Base-by-base conservation (phyloP, 1,140 invertebrate species). In the Megalopta genalis region DNA sequence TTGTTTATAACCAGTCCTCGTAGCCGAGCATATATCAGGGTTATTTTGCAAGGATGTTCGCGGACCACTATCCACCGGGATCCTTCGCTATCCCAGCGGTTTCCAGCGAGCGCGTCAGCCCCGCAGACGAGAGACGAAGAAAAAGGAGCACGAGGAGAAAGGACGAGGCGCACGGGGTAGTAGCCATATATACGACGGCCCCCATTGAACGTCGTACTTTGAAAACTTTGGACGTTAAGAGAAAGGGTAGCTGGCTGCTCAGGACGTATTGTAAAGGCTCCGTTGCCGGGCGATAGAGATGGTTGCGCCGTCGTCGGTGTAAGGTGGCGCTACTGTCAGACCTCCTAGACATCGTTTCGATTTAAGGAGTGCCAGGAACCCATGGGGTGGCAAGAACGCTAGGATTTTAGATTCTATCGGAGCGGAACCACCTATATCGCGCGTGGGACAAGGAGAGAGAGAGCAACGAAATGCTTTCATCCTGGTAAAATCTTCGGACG, bases 201-300 rank as follows among this genome's bases (percentile, higher is more conserved):
- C 83, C 89, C 86, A 90, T 89, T 90, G 88, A 92, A 91, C 88
- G 88, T 89, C 88, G 89, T 90, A 92, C 89, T 92, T 92, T 92
- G 90, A 92, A 93, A 93, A 93, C 90, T 93, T 91, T 92, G 87
- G 85, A 92, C 90, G 89, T 90, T 92, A 91, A 92, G 90, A 90
- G 90, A 92, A 93, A 92, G 92, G 90, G 91, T 90, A 88, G 88
- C 86, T 89, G 76, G 84, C 88, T 90, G 90, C 88, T 84, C 86
- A 90, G 90, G 90, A 91, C 89, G 90, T 90, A 92, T 92, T 92
- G 91, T 90, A 90, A 90, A 92, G 87, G 85, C 86, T 89, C 82
- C 86, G 87, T 82, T n/a, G n/a, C 84, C 73, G 81, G 81, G 84
- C 75, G 74, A 78, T 77, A 77, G 86, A 80, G 77, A 77, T 74